Percentiles rank a stretch among this genome's conserved stretches.
These are phyloP conservation scores for Deroplatys truncata DNA, from an alignment of 2,888 invertebrate species.

Conservation along the genomic window DNA sequence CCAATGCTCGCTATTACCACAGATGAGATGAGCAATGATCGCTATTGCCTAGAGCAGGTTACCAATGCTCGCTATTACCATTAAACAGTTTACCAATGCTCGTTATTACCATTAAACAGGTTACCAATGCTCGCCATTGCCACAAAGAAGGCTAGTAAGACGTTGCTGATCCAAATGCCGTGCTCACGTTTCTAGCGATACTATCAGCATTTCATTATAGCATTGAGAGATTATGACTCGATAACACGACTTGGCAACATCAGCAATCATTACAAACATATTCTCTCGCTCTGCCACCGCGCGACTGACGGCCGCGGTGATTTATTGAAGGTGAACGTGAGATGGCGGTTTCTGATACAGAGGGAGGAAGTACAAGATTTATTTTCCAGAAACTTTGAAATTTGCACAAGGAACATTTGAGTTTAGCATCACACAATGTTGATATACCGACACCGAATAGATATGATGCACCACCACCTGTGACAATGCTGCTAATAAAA, in stretches of 20 bases:
- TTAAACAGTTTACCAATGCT: too few relatives aligned
- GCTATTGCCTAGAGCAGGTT: too few relatives aligned
- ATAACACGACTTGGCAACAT: background rate
- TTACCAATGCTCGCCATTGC: background rate
- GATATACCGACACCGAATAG: too few relatives aligned
- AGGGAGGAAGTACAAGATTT: background rate
- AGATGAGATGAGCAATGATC: too few relatives aligned
- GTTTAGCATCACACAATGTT: too few relatives aligned
- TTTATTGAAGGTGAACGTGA: background rate
- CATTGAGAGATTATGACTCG: background rate
- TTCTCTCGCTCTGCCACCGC: background rate
- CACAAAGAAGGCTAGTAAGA: background rate
- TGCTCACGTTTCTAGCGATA: background rate
- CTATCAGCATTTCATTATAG: background rate
- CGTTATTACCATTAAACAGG: too few relatives aligned
- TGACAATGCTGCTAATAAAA: background rate
- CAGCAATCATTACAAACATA: background rate
- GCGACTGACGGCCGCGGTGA: background rate
- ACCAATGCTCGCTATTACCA: too few relatives aligned
- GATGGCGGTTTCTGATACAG: background rate
- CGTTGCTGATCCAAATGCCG: background rate
- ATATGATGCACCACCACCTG: too few relatives aligned
- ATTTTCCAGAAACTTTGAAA: background rate
- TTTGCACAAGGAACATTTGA: background rate
- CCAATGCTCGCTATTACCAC: too few relatives aligned